A percentile compares a stretch with the other conserved stretches of the same genome.
These are phyloP conservation scores for Hydropotes inermis DNA, from an alignment of 2,113 vertebrate genomes.

Conservation along the genomic window DNA sequence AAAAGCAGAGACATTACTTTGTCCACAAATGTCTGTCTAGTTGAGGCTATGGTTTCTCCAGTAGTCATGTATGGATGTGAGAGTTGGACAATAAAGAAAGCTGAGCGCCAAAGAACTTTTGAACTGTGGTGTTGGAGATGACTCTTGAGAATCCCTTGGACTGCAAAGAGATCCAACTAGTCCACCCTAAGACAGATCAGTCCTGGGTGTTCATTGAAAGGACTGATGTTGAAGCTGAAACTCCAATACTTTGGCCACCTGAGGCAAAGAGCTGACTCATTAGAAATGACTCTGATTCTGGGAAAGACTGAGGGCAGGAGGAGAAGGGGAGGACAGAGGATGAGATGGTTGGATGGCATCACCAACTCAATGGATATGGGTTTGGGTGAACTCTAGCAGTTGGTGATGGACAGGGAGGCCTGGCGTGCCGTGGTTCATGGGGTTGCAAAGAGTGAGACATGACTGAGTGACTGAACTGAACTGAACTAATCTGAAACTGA, in stretches of 20 bases:
- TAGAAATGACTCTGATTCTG: neutral
- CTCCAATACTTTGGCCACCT: neutral
- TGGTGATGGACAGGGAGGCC: neutral
- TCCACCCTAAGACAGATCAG: neutral
- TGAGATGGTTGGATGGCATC: neutral
- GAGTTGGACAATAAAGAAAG: neutral
- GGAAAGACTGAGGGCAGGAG: neutral
- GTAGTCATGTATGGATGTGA: neutral
- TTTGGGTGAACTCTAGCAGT: neutral
- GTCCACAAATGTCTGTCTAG: neutral
- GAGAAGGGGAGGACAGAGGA: neutral
- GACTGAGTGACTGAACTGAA: neutral
- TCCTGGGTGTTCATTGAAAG: neutral
- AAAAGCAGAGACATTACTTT: neutral
- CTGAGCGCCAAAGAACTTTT: neutral
- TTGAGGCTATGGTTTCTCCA: neutral
- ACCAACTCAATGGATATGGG: neutral
- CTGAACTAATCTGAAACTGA: neutral
- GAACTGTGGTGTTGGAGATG: neutral
- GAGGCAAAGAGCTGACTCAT: neutral
- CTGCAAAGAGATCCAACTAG: neutral
- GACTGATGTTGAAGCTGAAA: neutral
- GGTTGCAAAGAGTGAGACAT: rapidly evolving
- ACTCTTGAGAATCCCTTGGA: neutral
- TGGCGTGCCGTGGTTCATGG: neutral